Evolutionary conservation across 37 sponge, comb jelly and placozoan species (phyloP).

Genomic region (Agelas oroides): DNA sequence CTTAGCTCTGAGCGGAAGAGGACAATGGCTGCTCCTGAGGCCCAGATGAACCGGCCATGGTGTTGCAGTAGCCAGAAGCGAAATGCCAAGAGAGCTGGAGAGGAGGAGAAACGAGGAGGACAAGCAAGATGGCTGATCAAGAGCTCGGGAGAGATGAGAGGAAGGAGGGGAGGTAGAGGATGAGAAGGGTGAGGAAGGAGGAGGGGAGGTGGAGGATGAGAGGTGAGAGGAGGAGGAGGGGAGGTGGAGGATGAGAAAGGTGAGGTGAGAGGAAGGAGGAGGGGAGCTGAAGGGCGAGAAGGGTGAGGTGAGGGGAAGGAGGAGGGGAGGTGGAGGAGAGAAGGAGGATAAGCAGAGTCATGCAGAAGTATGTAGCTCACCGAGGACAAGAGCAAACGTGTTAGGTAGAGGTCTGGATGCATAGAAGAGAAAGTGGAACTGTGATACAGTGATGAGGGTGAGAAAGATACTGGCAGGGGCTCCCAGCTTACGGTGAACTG

Average conservation of each 20-base stretch:
- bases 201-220: neutral
- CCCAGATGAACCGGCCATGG: slow-evolving; percentile 64
- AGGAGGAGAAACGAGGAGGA: neutral
- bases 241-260: too few relatives aligned
- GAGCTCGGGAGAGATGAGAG: neutral
- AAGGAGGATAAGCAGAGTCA: too few relatives aligned
- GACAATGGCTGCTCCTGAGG: slow-evolving; percentile 81
- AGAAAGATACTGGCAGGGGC: slow-evolving; percentile 42
- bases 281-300: neutral
- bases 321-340: too few relatives aligned
- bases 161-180: neutral
- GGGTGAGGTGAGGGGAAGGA: slow-evolving; percentile 4
- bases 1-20: slow-evolving; percentile 87
- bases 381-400: slow-evolving; percentile 91
- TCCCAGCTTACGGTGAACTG: slow-evolving; percentile 70
- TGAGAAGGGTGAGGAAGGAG: neutral
- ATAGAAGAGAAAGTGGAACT: slow-evolving; percentile 99
- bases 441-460: slow-evolving; percentile 74
- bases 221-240: neutral
- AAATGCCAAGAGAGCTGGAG: slow-evolving; percentile 62
- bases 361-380: slow-evolving; percentile 18
- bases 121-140: neutral
- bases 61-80: slow-evolving; percentile 77
- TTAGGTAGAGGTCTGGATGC: slow-evolving; percentile 96
- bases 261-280: too few relatives aligned